These are phyloP conservation scores for Ochropleura plecta DNA, from an alignment of 2,888 invertebrate species.

Conservation along the genomic window DNA sequence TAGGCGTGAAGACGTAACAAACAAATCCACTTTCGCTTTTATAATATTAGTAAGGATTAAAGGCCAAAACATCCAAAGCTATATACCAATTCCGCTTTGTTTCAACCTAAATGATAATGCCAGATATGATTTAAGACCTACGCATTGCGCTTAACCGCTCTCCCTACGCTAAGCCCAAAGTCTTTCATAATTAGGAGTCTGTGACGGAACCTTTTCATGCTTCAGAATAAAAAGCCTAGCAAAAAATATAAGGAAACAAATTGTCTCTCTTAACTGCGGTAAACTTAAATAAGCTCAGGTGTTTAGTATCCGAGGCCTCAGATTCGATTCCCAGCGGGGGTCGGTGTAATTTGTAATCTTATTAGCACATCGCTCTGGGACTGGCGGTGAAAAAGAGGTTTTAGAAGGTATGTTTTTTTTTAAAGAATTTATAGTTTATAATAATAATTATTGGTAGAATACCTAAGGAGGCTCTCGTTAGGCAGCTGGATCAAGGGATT, in stretches of 20 bases:
- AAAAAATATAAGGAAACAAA: constrained; percentile 36
- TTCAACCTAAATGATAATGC: constrained; percentile 22
- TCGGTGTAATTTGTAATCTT: constrained; percentile 71
- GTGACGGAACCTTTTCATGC: constrained; percentile 6
- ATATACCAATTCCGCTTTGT: constrained; percentile 17
- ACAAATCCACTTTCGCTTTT: too few relatives aligned
- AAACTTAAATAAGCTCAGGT: constrained; percentile 76
- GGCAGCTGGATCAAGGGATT: too few relatives aligned
- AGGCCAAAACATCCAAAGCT: constrained; percentile 12
- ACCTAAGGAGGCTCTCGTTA: too few relatives aligned
- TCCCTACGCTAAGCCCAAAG: constrained; percentile 6
- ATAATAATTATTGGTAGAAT: too few relatives aligned
- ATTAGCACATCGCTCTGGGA: constrained; percentile 63
- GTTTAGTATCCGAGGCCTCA: constrained; percentile 60
- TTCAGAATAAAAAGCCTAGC: background rate
- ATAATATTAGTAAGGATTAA: background rate
- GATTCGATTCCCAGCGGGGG: constrained; percentile 68
- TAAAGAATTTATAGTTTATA: background rate
- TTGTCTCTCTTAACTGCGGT: constrained; percentile 54
- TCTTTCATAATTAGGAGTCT: constrained; percentile 35
- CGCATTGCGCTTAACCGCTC: constrained; percentile 47
- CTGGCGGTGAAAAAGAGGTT: background rate
- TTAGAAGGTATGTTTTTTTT: constrained; percentile 26
- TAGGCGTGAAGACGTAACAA: too few relatives aligned
- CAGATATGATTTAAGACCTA: constrained; percentile 47